phyloP scores from a whole-genome alignment of 2,113 vertebrate species.

The Pachypanchax playfairii region DNA sequence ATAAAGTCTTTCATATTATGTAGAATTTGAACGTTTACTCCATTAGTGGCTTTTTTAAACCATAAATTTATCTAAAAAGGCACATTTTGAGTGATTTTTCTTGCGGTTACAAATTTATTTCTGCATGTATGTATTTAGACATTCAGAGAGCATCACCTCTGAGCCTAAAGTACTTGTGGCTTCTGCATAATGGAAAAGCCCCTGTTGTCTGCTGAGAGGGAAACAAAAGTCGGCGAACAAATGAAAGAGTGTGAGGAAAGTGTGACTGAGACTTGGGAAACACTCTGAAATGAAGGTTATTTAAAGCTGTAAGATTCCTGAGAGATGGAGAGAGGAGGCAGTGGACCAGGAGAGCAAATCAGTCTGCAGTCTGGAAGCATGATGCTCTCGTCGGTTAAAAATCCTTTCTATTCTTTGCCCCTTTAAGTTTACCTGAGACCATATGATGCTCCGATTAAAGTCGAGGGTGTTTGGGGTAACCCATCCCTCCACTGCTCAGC shows the following conservation, averaged over 20 bases:
- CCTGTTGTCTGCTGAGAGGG: constrained; percentile 41
- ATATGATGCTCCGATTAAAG: constrained; percentile 39
- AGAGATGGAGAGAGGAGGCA: constrained; percentile 17
- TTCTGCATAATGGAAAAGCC: constrained; percentile 72
- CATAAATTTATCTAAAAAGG: no score
- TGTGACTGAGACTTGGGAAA: constrained; percentile 28
- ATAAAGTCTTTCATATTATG: no score
- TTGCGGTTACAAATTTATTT: constrained; percentile 23
- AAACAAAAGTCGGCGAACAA: constrained; percentile 30
- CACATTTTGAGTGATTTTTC: no score
- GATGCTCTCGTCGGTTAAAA: constrained; percentile 3
- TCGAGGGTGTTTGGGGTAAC: constrained; percentile 50
- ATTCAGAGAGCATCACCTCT: constrained; percentile 46
- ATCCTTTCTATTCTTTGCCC: constrained; percentile 1
- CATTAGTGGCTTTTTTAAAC: no score
- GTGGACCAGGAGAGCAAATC: background rate
- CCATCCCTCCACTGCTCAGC: constrained; percentile 50
- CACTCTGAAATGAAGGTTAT: constrained; percentile 19
- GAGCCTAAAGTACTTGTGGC: constrained; percentile 49
- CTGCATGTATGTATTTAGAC: constrained; percentile 23
- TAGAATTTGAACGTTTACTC: no score
- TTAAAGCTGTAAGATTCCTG: constrained; percentile 42
- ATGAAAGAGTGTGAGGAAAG: constrained; percentile 11
- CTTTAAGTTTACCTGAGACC: constrained; percentile 15
- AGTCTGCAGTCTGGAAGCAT: constrained; percentile 6